Conservation (phyloP, 2,113 vertebrate species). For the Baryphthengus martii region DNA sequence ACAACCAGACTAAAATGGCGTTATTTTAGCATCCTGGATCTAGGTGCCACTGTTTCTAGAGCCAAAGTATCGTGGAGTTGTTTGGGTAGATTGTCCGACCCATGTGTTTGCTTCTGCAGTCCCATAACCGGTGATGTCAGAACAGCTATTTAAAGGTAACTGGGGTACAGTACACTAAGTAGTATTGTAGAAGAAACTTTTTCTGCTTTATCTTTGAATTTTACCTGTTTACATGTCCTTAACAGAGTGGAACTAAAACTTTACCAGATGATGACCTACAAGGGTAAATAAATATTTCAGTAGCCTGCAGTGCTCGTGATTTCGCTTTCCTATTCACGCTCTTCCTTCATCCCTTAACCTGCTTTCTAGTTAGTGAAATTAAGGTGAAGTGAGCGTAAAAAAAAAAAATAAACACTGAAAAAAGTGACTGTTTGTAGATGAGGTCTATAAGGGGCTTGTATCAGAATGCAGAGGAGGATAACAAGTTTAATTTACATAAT, state of each 20-base stretch:
- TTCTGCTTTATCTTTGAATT: neutral
- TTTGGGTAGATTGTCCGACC: neutral
- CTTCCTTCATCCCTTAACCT: neutral
- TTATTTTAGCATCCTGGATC: neutral
- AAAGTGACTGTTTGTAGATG: neutral
- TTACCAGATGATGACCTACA: neutral
- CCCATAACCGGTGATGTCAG: neutral
- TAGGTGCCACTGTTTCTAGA: neutral
- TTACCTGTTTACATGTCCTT: neutral
- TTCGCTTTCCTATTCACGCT: neutral
- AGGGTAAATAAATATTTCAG: neutral
- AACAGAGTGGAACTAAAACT: neutral
- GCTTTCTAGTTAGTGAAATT: neutral
- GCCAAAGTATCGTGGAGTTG: neutral
- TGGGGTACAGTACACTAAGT: neutral
- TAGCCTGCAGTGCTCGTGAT: neutral
- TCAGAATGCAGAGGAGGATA: neutral
- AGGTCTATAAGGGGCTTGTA: neutral
- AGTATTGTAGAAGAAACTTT: neutral
- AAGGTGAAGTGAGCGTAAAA: neutral
- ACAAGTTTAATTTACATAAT: neutral
- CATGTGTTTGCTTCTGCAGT: neutral
- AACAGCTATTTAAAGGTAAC: neutral
- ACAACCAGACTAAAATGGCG: rapidly evolving
- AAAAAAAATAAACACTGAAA: neutral